Evolutionary conservation across 2,888 invertebrate species (phyloP).

Genomic region (Tillus elongatus): DNA sequence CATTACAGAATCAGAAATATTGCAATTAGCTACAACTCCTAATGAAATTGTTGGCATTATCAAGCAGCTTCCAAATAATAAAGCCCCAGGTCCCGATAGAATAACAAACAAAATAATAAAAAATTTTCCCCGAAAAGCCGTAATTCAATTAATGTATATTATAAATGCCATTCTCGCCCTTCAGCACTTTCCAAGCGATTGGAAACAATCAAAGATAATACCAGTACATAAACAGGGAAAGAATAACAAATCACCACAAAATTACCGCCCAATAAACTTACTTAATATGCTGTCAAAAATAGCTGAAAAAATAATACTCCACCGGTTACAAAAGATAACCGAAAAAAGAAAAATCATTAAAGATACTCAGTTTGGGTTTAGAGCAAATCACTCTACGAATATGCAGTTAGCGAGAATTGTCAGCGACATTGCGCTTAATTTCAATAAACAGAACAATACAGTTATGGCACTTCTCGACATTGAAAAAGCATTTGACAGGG

Average conservation of each 20-base stretch:
- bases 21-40: constrained; percentile 1
- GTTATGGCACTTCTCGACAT: constrained; percentile 29
- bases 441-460: constrained; percentile 24
- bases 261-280: constrained; percentile 18
- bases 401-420: constrained; percentile 27
- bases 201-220: constrained; percentile 17
- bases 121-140: constrained; percentile 14
- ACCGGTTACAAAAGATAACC: too few relatives aligned
- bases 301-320: too few relatives aligned
- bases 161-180: constrained; percentile 16
- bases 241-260: constrained; percentile 13
- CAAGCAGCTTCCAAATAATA: too few relatives aligned
- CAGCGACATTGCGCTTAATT: constrained; percentile 22
- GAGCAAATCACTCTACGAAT: constrained; percentile 24
- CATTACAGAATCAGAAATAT: neutral
- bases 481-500: constrained; percentile 32
- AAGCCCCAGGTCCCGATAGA: constrained; percentile 9
- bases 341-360: constrained; percentile 3
- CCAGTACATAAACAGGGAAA: constrained; percentile 17
- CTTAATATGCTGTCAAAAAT: too few relatives aligned
- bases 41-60: too few relatives aligned
- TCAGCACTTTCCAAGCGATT: too few relatives aligned
- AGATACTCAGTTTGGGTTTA: constrained; percentile 29
- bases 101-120: constrained; percentile 9
- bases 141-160: constrained; percentile 16